These are phyloP conservation scores for Hydrozoanthus gracilis DNA, from an alignment of 92 coral and sea anemone genomes.

Conservation along the genomic window DNA sequence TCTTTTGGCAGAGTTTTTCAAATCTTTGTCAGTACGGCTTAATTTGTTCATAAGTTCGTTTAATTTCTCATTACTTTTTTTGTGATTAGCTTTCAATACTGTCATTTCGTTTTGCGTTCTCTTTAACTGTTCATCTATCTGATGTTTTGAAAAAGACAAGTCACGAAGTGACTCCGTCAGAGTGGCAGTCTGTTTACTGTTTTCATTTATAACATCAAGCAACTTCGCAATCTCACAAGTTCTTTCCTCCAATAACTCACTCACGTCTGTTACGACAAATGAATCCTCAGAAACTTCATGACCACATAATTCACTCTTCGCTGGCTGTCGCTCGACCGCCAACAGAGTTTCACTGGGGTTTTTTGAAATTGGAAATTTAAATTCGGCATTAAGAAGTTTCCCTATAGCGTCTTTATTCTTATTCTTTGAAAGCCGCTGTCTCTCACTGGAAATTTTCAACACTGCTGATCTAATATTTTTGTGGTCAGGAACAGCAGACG, in stretches of 20 bases:
- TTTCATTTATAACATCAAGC: constrained; percentile 15
- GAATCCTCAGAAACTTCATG: constrained; percentile 1
- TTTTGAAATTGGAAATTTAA: constrained; percentile 15
- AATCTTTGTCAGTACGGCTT: background rate
- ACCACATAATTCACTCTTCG: background rate
- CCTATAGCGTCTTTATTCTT: background rate
- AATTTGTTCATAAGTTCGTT: background rate
- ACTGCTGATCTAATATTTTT: constrained; percentile 14
- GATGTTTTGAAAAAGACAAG: constrained; percentile 20
- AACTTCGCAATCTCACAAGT: constrained; percentile 12
- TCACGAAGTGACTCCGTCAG: constrained; percentile 9
- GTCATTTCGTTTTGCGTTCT: constrained; percentile 9
- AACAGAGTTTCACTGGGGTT: constrained; percentile 18
- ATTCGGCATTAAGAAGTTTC: constrained; percentile 19
- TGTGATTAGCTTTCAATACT: constrained; percentile 10
- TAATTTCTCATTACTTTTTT: background rate
- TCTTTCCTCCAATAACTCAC: constrained; percentile 24
- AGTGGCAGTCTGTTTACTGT: constrained; percentile 7
- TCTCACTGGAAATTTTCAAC: constrained; percentile 7
- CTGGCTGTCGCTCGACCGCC: constrained; percentile 4
- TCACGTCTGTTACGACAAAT: background rate
- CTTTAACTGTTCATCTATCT: constrained; percentile 11
- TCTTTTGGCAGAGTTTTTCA: background rate
- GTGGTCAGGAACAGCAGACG: background rate
- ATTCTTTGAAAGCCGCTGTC: constrained; percentile 18